Evolutionary conservation across 2,888 invertebrate genomes (phyloP).

Genomic region (Nomada fabriciana): DNA sequence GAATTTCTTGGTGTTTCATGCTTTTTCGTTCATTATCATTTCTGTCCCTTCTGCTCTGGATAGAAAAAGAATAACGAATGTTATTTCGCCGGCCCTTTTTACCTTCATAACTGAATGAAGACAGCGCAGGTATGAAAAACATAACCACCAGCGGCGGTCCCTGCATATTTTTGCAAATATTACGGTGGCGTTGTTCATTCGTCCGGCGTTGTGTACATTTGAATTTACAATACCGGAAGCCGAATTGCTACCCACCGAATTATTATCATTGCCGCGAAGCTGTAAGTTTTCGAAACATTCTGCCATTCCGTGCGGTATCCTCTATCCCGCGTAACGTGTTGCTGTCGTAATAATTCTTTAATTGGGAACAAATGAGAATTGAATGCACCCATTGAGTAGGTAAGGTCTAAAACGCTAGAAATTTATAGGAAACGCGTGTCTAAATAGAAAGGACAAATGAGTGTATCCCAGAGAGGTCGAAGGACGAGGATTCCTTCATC

Average conservation of each 20-base stretch:
- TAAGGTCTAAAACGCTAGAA: background rate
- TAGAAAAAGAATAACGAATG: background rate
- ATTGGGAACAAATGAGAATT: too few relatives aligned
- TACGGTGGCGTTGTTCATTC: conserved; percentile 59
- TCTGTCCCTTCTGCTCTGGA: background rate
- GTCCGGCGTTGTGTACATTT: conserved; percentile 61
- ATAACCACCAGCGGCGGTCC: conserved; percentile 40
- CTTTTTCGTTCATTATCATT: background rate
- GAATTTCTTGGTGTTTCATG: too few relatives aligned
- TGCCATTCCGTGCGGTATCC: background rate
- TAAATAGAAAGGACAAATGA: conserved; percentile 18
- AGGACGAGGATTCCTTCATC: conserved; percentile 73
- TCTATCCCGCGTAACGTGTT: background rate
- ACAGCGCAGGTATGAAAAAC: conserved; percentile 23
- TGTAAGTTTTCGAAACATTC: conserved; percentile 13
- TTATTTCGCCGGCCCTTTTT: conserved; percentile 27
- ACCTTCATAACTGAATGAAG: conserved; percentile 16
- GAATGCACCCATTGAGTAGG: too few relatives aligned
- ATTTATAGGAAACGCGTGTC: background rate
- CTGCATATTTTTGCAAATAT: conserved; percentile 71
- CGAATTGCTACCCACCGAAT: conserved; percentile 48
- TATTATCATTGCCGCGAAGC: conserved; percentile 43
- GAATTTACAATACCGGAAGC: conserved; percentile 65
- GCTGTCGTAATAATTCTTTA: too few relatives aligned
- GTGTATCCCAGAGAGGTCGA: conserved; percentile 62